phyloP scores from a whole-genome alignment of 2,113 vertebrate genomes.

The Lepisosteus oculatus region DNA sequence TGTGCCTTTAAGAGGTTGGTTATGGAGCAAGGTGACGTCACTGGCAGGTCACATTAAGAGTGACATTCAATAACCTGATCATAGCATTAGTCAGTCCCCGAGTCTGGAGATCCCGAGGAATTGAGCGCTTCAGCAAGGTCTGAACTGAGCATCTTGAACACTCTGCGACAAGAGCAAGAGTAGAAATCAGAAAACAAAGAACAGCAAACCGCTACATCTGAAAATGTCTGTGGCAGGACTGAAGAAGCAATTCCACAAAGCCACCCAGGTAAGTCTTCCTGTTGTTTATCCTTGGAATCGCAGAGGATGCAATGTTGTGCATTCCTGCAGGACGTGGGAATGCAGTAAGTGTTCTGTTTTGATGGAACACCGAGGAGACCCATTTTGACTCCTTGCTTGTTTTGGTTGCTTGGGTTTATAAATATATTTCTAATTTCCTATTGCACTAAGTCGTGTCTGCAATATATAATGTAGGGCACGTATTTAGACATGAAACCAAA shows the following conservation, averaged over 20 bases:
- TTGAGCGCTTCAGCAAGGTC: slow-evolving; percentile 22
- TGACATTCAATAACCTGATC: slow-evolving; percentile 47
- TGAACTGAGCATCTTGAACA: slow-evolving; percentile 23
- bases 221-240: slow-evolving; percentile 79
- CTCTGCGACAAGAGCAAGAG: not conserved
- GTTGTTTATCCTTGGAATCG: too few species aligned
- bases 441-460: too few species aligned
- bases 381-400: too few species aligned
- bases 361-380: too few species aligned
- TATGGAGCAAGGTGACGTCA: slow-evolving; percentile 44
- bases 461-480: too few species aligned
- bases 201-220: not conserved
- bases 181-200: too few species aligned
- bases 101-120: slow-evolving; percentile 50
- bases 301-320: too few species aligned
- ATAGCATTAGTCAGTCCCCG: slow-evolving; percentile 35
- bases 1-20: slow-evolving; percentile 49
- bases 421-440: too few species aligned
- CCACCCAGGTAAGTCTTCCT: slow-evolving; percentile 69
- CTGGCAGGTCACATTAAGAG: slow-evolving; percentile 38
- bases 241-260: slow-evolving; percentile 87
- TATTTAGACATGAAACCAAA: too few species aligned
- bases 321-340: too few species aligned
- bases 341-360: too few species aligned
- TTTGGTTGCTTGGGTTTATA: too few species aligned